phyloP scores from a whole-genome alignment of 2,888 invertebrate genomes.

The Oxycera nigricornis region DNA sequence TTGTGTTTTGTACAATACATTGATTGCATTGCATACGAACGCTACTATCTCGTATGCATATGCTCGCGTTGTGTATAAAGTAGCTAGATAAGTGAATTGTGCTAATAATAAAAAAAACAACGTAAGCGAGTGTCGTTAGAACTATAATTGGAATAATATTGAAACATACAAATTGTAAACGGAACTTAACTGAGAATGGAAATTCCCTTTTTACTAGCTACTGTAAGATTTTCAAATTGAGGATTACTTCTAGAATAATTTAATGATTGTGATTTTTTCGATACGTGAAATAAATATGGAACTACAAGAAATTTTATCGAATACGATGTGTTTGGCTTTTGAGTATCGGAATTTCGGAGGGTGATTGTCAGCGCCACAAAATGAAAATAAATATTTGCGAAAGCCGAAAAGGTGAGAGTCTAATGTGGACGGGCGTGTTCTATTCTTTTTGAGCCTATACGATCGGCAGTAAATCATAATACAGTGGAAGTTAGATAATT shows the following conservation, averaged over 20 bases:
- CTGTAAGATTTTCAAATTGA: not conserved
- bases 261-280: conserved; percentile 38
- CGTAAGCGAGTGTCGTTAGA: not conserved
- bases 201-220: conserved; percentile 1
- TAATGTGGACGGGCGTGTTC: no score
- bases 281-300: conserved; percentile 16
- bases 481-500: no score
- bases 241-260: conserved; percentile 28
- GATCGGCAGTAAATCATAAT: no score
- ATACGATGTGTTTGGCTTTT: no score
- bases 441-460: no score
- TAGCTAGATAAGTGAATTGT: conserved; percentile 7
- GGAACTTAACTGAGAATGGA: no score
- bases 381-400: no score
- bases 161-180: not conserved
- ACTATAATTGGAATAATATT: not conserved
- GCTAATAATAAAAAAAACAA: not conserved
- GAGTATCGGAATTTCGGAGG: no score
- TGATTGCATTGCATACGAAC: not conserved
- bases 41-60: not conserved
- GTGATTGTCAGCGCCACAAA: no score
- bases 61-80: not conserved
- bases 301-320: no score
- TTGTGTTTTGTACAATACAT: not conserved
- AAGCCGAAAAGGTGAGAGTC: no score